These are phyloP conservation scores for Onychostoma macrolepis DNA, from an alignment of 2,113 vertebrate genomes.

Conservation along the genomic window DNA sequence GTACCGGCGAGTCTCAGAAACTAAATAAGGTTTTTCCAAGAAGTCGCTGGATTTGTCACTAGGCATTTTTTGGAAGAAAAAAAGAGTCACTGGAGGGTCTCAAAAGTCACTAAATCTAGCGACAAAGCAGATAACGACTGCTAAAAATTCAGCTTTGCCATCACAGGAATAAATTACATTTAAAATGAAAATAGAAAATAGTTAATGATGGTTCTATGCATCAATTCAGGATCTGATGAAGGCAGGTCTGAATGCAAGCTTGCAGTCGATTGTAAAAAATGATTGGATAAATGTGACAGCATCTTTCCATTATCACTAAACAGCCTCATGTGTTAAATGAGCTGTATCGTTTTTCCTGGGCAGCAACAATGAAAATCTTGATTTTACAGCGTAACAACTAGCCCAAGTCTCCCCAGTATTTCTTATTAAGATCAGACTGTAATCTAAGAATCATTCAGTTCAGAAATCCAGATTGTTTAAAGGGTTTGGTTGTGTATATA, in stretches of 20 bases:
- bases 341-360: neutral
- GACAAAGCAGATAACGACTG: neutral
- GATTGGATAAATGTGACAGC: neutral
- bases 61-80: no score
- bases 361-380: neutral
- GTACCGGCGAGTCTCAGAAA: no score
- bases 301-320: constrained; percentile 3
- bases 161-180: neutral
- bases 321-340: neutral
- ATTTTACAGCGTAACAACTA: neutral
- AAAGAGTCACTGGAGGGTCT: no score
- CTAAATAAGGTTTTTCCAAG: no score
- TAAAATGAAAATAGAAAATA: no score
- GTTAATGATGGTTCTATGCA: neutral
- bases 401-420: neutral
- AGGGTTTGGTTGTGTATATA: neutral
- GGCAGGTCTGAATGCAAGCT: neutral
- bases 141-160: neutral
- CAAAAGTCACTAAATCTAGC: no score
- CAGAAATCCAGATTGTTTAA: neutral
- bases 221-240: neutral
- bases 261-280: neutral
- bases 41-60: no score
- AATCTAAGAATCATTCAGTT: neutral
- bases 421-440: neutral